Base-by-base conservation (phyloP, 2,797 vertebrate species). In the Botia almorhae region DNA sequence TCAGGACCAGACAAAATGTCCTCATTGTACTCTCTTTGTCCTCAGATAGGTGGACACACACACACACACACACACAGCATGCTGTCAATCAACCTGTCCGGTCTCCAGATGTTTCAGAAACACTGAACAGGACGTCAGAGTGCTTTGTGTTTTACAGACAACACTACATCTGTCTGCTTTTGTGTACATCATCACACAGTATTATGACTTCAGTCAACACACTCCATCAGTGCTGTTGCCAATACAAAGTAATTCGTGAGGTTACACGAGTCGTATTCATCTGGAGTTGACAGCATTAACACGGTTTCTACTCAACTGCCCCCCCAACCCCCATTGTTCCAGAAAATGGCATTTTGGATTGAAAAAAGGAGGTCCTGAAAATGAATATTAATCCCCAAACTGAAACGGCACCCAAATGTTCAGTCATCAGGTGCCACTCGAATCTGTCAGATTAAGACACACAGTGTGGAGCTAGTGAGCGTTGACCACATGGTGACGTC, bases 341-440 rank as follows among this genome's bases (percentile, higher is more conserved):
- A 58, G 76, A 69, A 86, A 83, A 84, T 79, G 53, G 61, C n/a
- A 63, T 76, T 86, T 70, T 83, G 13, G 50, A 84, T 77, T 56
- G 43, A 82, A 85, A 82, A 75, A 83, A 77, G 72, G 81, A 46
- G 83, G 81, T 83, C 85, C 83, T 26, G 82, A 56, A 85, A 83
- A 82, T 85, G 81, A 84, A 81, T 82, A 60, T 73, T 85, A 83
- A 83, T 81, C 69, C 80, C 50, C 29, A 58, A 69, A 76, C 33
- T 63, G 10, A 83, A 80, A 84, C 63, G 33, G 39, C 70, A 67
- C 50, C 81, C 55, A 71, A 86, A 84, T 85, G 82, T 81, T 78
- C 69, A 75, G 58, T 50, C 69, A 13, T 70, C 75, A 55, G 7
- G 39, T 11, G 74, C 77, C 17, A 58, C 70, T 29, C 76, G 80